Conservation (phyloP, 2,888 invertebrate genomes). For the Linnaemya tessellans region DNA sequence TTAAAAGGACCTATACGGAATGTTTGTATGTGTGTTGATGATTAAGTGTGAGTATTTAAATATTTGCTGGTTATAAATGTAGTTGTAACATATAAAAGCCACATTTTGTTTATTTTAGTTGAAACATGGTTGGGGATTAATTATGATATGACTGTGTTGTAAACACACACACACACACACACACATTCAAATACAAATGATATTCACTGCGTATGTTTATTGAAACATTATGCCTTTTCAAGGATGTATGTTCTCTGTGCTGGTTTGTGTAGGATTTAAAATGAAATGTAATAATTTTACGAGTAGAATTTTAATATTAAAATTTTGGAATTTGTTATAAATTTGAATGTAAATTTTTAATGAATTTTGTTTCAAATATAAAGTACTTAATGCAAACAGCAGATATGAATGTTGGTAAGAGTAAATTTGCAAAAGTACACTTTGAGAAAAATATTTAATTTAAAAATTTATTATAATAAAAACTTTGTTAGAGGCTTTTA, state of each 20-base stretch:
- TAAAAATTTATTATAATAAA: not conserved
- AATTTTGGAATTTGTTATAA: slow-evolving; percentile 79
- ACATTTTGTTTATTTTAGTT: slow-evolving; percentile 69
- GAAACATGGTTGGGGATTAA: slow-evolving; percentile 78
- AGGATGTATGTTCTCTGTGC: slow-evolving; percentile 54
- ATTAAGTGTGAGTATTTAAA: slow-evolving; percentile 41
- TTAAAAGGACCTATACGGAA: not conserved
- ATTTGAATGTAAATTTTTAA: slow-evolving; percentile 70
- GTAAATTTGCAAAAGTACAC: not conserved
- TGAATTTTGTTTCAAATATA: slow-evolving; percentile 5
- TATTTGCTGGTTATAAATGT: slow-evolving; percentile 53
- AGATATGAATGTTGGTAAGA: slow-evolving; percentile 1
- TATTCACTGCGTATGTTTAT: slow-evolving; percentile 4
- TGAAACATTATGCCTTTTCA: slow-evolving; percentile 22
- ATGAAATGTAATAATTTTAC: slow-evolving; percentile 82
- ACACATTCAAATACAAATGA: not conserved
- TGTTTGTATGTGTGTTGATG: slow-evolving; percentile 10
- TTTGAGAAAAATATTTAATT: not conserved
- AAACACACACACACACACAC: slow-evolving; percentile 45
- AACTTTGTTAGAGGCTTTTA: not conserved
- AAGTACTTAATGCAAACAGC: slow-evolving; percentile 24
- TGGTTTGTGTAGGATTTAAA: slow-evolving; percentile 75
- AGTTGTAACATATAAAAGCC: slow-evolving; percentile 63
- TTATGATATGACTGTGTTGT: slow-evolving; percentile 79
- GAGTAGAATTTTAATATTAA: slow-evolving; percentile 80